A percentile compares a stretch with the other conserved stretches of the same genome.
Conservation (phyloP, 2,113 vertebrate genomes). For the Physeter macrocephalus region DNA sequence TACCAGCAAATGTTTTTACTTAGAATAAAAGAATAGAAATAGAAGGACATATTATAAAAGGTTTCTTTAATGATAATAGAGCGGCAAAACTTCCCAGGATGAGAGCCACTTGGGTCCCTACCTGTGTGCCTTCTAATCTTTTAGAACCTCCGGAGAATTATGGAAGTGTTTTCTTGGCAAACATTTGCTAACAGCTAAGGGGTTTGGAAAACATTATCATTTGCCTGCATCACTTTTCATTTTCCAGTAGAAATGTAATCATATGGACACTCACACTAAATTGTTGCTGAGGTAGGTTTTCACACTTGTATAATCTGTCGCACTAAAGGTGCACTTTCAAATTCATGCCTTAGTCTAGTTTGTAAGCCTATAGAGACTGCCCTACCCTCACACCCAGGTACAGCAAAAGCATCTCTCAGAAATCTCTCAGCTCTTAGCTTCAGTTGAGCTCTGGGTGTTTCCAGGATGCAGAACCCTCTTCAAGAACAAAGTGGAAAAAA, state of each 20-base stretch:
- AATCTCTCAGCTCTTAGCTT: neutral
- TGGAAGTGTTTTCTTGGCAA: constrained; percentile 39
- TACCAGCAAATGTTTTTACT: constrained; percentile 27
- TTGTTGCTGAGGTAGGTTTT: neutral
- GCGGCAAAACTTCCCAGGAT: neutral
- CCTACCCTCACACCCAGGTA: neutral
- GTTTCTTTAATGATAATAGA: neutral
- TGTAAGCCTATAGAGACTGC: neutral
- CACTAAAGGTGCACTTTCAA: neutral
- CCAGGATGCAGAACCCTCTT: neutral
- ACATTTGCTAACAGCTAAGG: constrained; percentile 11
- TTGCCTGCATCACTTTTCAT: constrained; percentile 32
- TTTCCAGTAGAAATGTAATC: constrained; percentile 6
- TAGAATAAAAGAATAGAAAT: constrained; percentile 24
- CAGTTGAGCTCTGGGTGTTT: neutral
- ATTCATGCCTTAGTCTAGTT: neutral
- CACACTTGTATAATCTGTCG: neutral
- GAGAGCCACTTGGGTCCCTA: neutral
- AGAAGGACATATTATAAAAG: neutral
- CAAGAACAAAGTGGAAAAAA: neutral
- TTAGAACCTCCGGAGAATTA: neutral
- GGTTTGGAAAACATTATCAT: constrained; percentile 38
- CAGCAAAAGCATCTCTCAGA: neutral
- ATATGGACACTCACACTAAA: neutral
- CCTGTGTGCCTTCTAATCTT: neutral